phyloP scores from a whole-genome alignment of 2,888 invertebrate genomes.

The Coelinius sp. region DNA sequence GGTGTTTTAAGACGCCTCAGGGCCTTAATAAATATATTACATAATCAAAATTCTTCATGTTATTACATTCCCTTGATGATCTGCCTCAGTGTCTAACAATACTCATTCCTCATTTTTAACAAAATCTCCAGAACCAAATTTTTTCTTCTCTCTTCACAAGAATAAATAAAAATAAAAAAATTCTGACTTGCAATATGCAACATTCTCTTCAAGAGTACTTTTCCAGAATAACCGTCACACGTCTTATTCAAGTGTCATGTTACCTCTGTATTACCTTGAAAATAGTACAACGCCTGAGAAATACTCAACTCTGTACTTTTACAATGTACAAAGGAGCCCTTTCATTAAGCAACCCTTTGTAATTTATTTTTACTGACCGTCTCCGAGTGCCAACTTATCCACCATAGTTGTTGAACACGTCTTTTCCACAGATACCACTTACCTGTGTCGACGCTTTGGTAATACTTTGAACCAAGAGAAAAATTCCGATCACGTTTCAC shows the following conservation, averaged over 20 bases:
- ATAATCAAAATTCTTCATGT: conserved; percentile 60
- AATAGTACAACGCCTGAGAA: conserved; percentile 61
- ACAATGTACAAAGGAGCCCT: conserved; percentile 42
- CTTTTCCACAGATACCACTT: conserved; percentile 34
- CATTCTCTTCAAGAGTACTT: neutral
- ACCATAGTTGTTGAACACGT: conserved; percentile 36
- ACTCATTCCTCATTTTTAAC: too few relatives aligned
- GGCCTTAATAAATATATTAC: conserved; percentile 53
- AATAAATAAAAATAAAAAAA: too few relatives aligned
- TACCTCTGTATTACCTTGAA: conserved; percentile 46
- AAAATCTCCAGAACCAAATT: too few relatives aligned
- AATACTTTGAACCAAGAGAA: conserved; percentile 21
- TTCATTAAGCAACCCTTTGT: conserved; percentile 62
- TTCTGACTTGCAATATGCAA: too few relatives aligned
- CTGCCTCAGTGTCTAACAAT: conserved; percentile 44
- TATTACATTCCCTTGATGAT: conserved; percentile 62
- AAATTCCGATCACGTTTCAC: conserved; percentile 32
- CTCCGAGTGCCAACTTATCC: conserved; percentile 34
- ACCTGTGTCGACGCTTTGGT: conserved; percentile 24
- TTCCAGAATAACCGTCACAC: conserved; percentile 1
- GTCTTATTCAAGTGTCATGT: neutral
- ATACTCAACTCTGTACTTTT: conserved; percentile 46
- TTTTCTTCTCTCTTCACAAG: too few relatives aligned
- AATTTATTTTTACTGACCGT: conserved; percentile 59
- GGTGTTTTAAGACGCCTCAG: neutral